phyloP scores from a whole-genome alignment of 2,888 invertebrate species.

The Papilio elwesi region DNA sequence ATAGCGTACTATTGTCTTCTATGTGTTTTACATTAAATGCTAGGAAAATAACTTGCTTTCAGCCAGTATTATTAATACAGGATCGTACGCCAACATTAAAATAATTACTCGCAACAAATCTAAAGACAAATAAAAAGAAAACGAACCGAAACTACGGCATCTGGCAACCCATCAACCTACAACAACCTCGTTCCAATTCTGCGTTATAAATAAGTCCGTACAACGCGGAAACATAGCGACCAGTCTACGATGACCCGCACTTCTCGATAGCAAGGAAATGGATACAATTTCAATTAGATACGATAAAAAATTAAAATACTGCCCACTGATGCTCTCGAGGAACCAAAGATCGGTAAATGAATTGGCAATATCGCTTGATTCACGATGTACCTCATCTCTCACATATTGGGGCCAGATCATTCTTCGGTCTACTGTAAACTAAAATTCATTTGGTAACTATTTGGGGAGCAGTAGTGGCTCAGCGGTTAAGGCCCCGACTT shows the following conservation, averaged over 20 bases:
- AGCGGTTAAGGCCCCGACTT: no score
- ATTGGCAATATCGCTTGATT: not conserved
- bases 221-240: slow-evolving; percentile 43
- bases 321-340: slow-evolving; percentile 3
- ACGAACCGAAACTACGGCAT: slow-evolving; percentile 43
- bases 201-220: slow-evolving; percentile 50
- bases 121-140: slow-evolving; percentile 26
- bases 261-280: slow-evolving; percentile 15
- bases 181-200: slow-evolving; percentile 50
- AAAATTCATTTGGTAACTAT: no score
- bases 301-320: slow-evolving; percentile 21
- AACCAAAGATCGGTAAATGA: slow-evolving; percentile 4
- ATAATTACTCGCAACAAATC: slow-evolving; percentile 25
- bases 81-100: not conserved
- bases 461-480: no score
- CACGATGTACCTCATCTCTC: not conserved
- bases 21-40: no score
- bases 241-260: slow-evolving; percentile 27
- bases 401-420: not conserved
- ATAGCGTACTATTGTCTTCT: no score
- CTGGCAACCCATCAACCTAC: slow-evolving; percentile 52
- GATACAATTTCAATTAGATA: slow-evolving; percentile 14
- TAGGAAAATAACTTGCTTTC: not conserved
- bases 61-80: not conserved
- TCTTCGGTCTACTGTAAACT: no score